Conservation (phyloP, 2,797 vertebrate genomes). For the Morelia viridis region DNA sequence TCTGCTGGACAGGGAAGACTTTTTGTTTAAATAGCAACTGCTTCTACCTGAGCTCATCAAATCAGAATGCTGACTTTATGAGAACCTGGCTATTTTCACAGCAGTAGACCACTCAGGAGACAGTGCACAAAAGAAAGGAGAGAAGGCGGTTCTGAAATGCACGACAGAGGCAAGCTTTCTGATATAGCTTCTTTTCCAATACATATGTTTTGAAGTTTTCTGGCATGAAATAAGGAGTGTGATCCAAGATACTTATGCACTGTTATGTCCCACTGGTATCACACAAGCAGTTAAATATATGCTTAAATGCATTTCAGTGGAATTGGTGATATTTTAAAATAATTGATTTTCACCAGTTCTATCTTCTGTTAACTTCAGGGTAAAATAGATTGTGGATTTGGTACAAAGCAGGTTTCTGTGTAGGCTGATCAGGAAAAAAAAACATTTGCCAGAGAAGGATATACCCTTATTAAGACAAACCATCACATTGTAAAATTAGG, state of each 20-base stretch:
- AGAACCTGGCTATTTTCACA: slow-evolving; percentile 35
- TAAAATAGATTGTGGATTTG: background rate
- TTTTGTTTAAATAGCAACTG: slow-evolving; percentile 19
- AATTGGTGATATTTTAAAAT: background rate
- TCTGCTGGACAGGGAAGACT: slow-evolving; percentile 26
- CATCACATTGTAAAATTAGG: background rate
- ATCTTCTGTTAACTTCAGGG: background rate
- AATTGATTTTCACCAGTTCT: background rate
- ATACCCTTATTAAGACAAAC: background rate
- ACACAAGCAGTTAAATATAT: background rate
- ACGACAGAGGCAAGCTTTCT: background rate
- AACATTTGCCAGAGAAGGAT: background rate
- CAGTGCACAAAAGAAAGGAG: slow-evolving; percentile 13
- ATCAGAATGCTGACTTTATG: slow-evolving; percentile 40
- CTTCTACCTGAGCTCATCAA: slow-evolving; percentile 28
- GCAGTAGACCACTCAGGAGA: slow-evolving; percentile 38
- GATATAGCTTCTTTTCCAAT: background rate
- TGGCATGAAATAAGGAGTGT: slow-evolving; percentile 25
- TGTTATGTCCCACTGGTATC: background rate
- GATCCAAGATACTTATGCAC: background rate
- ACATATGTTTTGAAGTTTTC: background rate
- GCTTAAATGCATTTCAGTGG: background rate
- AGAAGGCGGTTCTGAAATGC: slow-evolving; percentile 11
- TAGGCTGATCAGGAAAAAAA: background rate
- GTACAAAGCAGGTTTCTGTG: background rate